Conservation (phyloP, 2,888 invertebrate genomes). For the Pinctada fucata region DNA sequence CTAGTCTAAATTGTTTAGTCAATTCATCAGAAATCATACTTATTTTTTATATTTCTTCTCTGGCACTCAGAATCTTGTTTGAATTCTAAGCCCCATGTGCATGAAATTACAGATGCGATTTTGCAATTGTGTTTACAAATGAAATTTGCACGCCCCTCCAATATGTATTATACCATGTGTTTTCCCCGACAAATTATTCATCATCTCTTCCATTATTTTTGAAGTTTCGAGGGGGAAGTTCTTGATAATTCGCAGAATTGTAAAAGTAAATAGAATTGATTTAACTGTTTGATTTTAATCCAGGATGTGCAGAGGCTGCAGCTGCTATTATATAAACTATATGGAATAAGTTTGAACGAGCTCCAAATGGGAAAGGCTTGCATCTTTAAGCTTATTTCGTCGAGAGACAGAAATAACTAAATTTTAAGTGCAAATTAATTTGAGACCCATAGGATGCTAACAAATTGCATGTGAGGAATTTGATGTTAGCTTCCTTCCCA, state of each 20-base stretch:
- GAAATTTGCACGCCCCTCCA: constrained; percentile 15
- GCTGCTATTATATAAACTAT: constrained; percentile 29
- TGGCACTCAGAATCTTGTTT: neutral
- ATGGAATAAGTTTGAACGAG: constrained; percentile 28
- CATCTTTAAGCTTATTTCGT: neutral
- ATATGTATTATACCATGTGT: constrained; percentile 1
- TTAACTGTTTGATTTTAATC: constrained; percentile 26
- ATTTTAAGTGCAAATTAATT: neutral
- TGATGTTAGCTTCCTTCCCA: too few species aligned
- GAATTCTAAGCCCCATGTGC: constrained; percentile 34
- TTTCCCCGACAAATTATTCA: constrained; percentile 13
- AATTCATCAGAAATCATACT: neutral
- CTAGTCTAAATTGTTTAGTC: constrained; percentile 17
- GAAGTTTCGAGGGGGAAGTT: constrained; percentile 34
- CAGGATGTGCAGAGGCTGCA: constrained; percentile 29
- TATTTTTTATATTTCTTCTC: constrained; percentile 18
- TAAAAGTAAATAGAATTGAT: constrained; percentile 43
- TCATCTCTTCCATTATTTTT: constrained; percentile 40
- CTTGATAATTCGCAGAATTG: constrained; percentile 44
- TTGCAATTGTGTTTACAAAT: constrained; percentile 40
- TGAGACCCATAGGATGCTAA: neutral
- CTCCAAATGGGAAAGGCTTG: constrained; percentile 12
- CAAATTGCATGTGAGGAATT: too few species aligned
- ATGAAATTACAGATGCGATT: constrained; percentile 38
- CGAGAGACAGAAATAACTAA: neutral